Base-by-base conservation (phyloP, 2,113 vertebrate species). In the Chrysochloris asiatica region DNA sequence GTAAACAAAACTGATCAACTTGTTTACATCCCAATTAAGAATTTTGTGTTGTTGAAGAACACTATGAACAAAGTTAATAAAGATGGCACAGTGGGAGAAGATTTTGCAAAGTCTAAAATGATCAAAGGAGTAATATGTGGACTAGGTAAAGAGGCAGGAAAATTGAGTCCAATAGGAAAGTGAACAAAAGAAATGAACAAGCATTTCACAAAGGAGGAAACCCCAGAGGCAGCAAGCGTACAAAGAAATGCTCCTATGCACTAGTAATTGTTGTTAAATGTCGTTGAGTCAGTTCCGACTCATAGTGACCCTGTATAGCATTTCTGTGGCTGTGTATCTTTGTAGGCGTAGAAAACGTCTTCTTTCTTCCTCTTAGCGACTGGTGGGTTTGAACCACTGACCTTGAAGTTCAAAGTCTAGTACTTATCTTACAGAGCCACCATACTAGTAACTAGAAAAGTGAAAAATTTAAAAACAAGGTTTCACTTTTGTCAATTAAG, bases 381-480 rank as follows among this genome's bases (percentile, higher is more conserved):
- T n/a, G n/a, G n/a, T n/a, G n/a, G n/a, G n/a, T n/a, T n/a, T n/a
- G n/a, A n/a, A n/a, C n/a, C n/a, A n/a, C n/a, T n/a, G n/a, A n/a
- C n/a, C n/a, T n/a, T n/a, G n/a, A n/a, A n/a, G n/a, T n/a, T n/a
- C n/a, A n/a, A n/a, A n/a, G n/a, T n/a, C n/a, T n/a, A n/a, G n/a
- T n/a, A n/a, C n/a, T n/a, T n/a, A n/a, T n/a, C n/a, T n/a, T n/a
- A n/a, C n/a, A n/a, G n/a, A n/a, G n/a, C n/a, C n/a, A n/a, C n/a
- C n/a, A n/a, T n/a, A n/a, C n/a, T n/a, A n/a, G 36, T 79, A 83
- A 54, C 14, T 12, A 63, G 83, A 91, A 47, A 88, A 86, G 82
- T 45, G 28, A 33, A 69, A 83, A 73, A 87, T 47, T 61, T 26
- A 86, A 69, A 17, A 48, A 9, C 83, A 36, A 63, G 33, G 72